Evolutionary conservation across 2,797 vertebrate species (phyloP), one percentile per base, ranked within the genome.

Genomic region (Enoplosus armatus): DNA sequence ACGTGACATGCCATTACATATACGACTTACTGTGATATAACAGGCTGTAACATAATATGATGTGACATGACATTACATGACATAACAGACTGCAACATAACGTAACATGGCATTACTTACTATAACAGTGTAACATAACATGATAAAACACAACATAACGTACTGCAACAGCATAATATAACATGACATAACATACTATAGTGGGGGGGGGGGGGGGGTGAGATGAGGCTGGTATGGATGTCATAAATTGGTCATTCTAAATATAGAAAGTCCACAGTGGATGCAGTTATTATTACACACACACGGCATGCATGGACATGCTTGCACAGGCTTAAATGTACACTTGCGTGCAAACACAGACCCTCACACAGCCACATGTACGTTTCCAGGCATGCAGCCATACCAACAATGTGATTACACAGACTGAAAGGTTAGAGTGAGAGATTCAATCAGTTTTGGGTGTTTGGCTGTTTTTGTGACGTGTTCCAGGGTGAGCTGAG

Each of bases 201-300:
- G 5, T 63, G 67, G 31, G 31, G 31, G 6, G 27, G 8, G 29
- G 35, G 31, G 20, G 54, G 66, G 22, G 54, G 31, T 50, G 73
- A 68, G 64, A 79, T 80, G 72, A 75, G 73, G 11, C 24, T 72
- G 75, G 75, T 62, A 75, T 87, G 76, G 75, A 72, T 81, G 66
- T 80, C 75, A 87, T 62, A 65, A 85, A 26, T 65, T 82, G 77
- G 79, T 76, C 58, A 50, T 26, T 82, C 73, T 87, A 88, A 85
- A 89, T 84, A 87, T 80, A 89, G 69, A 59, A 33, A 14, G 56
- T 51, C 50, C 66, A 83, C 58, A 73, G 72, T 79, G 74, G 70
- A 83, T 62, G 39, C 43, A 77, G 79, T 84, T 89, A 78, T 85
- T 84, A 83, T 86, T 75, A 84, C 71, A 75, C 62, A 64, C 63